Conservation (phyloP, 2,888 invertebrate genomes). For the Macrophya annulata region DNA sequence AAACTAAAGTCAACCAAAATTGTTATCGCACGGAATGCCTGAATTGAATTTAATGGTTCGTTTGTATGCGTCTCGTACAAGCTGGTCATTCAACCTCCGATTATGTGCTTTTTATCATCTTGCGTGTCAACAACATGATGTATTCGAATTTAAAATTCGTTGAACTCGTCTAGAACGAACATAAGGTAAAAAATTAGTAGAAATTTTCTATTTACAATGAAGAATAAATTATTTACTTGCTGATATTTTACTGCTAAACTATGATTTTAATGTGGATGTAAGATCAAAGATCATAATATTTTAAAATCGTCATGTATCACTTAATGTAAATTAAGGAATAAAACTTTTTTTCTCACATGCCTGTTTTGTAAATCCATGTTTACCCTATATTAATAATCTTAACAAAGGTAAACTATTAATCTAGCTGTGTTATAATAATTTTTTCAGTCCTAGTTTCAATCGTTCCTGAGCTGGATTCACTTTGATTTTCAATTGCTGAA, state of each 20-base stretch:
- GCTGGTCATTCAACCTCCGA: too few relatives aligned
- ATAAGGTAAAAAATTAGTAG: not conserved
- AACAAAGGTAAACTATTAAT: conserved; percentile 52
- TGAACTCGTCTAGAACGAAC: not conserved
- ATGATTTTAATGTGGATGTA: conserved; percentile 24
- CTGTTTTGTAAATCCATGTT: conserved; percentile 76
- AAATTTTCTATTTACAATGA: conserved; percentile 19
- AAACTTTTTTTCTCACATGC: conserved; percentile 63
- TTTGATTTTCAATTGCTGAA: conserved; percentile 94
- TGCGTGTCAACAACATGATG: too few relatives aligned
- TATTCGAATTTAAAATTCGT: not conserved
- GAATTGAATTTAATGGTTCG: too few relatives aligned
- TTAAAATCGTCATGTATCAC: conserved; percentile 28
- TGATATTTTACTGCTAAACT: conserved; percentile 25
- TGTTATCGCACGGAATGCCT: too few relatives aligned
- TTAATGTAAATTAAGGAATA: conserved; percentile 3
- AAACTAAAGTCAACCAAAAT: not conserved
- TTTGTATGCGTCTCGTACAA: too few relatives aligned
- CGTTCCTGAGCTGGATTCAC: conserved; percentile 88
- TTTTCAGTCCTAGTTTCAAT: conserved; percentile 85
- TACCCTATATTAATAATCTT: conserved; percentile 66
- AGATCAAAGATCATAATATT: conserved; percentile 8
- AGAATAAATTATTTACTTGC: conserved; percentile 18
- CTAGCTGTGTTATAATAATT: conserved; percentile 82
- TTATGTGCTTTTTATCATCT: too few relatives aligned